Base-by-base conservation (phyloP, 2,797 vertebrate species). In the Ibycter americanus region DNA sequence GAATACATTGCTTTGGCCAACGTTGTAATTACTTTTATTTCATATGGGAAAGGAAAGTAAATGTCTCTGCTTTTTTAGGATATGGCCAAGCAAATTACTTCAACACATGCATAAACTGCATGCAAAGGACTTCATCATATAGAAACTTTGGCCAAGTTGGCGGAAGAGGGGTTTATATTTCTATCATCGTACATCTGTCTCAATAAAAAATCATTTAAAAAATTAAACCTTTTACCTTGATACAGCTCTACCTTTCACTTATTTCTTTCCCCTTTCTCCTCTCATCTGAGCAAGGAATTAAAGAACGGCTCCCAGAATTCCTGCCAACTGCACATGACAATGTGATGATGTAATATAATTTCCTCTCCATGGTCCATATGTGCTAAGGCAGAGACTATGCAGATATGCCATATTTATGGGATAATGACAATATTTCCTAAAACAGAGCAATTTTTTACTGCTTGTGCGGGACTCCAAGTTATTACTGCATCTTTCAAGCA, bases 371-470 rank as follows among this genome's bases (percentile, higher is more conserved):
- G 63, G 40, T 81, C 78, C 55, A 46, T 47, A 83, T 87, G 81
- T 92, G 72, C 88, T 95, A 93, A 81, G 72, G 81, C 70, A 94
- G 77, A 87, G 66, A 73, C 76, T 95, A 86, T 76, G 76, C n/a
- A 90, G 71, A 88, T 87, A 91, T 25, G 5, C 22, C 8, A 6
- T 91, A 85, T 90, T 96, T 92, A 93, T 92, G 71, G 47, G 66
- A 93, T 94, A 97, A 95, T 93, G 61, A 66, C 61, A 87, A 40
- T 80, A 92, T 90, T 95, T 93, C 59, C 74, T 71, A 76, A 91
- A 93, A 58, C 34, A 44, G 27, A 65, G 10, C 14, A 31, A 29
- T 67, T 51, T 82, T 88, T 96, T 92, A 73, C 44, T 91, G 78
- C 68, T 85, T 83, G 9, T 56, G 16, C 23, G 89, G 66, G 10